Base-by-base conservation (phyloP, 2,888 invertebrate genomes). In the Sepioteuthis lessoniana region DNA sequence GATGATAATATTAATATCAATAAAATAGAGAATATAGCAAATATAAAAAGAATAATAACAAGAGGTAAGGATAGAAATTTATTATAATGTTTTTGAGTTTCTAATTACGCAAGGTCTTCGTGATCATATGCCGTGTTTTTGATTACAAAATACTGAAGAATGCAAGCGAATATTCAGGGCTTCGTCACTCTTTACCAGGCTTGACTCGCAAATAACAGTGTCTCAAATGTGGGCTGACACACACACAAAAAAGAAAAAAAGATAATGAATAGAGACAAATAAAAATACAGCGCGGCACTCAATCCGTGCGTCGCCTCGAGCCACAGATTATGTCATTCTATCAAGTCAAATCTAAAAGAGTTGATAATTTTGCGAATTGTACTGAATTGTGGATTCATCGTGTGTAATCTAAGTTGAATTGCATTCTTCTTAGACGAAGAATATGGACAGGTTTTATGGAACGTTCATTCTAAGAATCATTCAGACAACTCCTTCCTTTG, bases 361-460 rank as follows among this genome's bases (percentile, higher is more conserved):
- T n/a, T 76, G 76, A 76, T n/a, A 76, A 76, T 76, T 76, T 76
- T 21, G 35, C n/a, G 76, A 31, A 76, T 76, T 76, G 76, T 31
- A 76, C n/a, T 76, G 76, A 76, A 76, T 76, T 76, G 76, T 76
- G 76, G n/a, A 76, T 76, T 76, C 76, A n/a, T 76, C n/a, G 76
- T n/a, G n/a, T n/a, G 76, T 76, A 76, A 76, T 76, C 76, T 76
- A 76, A 76, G n/a, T 76, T 35, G 35, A 35, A n/a, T 76, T 35
- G n/a, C 8, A 76, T 76, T n/a, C 19, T 76, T 35, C 76, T 35
- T n/a, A 35, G n/a, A 16, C 4, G 16, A 76, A 16, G 13, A 76
- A 76, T 13, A n/a, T 19, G 35, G n/a, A 76, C 76, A 35, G n/a
- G n/a, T 35, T n/a, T 60, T 47, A 47, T 47, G 13, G 47, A 47